Evolutionary conservation across 1,140 invertebrate species (phyloP).

Genomic region (Euwallacea fornicatus): DNA sequence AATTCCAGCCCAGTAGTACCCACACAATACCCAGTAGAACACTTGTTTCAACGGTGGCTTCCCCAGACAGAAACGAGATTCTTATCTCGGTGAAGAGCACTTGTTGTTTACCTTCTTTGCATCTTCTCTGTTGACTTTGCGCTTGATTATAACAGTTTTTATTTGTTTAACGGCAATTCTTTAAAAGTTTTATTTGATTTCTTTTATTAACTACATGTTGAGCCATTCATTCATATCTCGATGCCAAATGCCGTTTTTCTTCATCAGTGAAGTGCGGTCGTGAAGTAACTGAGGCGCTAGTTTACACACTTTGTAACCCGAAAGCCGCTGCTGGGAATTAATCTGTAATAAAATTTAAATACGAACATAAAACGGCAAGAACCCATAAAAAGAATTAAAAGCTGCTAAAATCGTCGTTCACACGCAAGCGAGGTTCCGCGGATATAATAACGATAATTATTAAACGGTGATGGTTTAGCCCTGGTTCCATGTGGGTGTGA

Average conservation of each 20-base stretch:
- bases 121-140: constrained; percentile 29
- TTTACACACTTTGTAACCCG: not conserved
- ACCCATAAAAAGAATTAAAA: constrained; percentile 24
- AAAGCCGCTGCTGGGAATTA: constrained; percentile 6
- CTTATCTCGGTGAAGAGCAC: constrained; percentile 28
- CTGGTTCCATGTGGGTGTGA: constrained; percentile 27
- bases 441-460: constrained; percentile 37
- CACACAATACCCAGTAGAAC: not conserved
- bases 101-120: constrained; percentile 35
- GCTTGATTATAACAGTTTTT: constrained; percentile 37
- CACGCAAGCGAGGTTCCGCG: constrained; percentile 29
- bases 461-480: constrained; percentile 31
- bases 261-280: not conserved
- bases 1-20: no score
- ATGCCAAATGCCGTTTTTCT: not conserved
- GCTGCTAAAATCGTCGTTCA: constrained; percentile 29
- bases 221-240: constrained; percentile 24
- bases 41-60: constrained; percentile 5
- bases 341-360: constrained; percentile 17
- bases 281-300: not conserved
- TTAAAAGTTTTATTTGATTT: constrained; percentile 31
- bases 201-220: constrained; percentile 21
- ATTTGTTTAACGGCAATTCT: constrained; percentile 34
- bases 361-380: constrained; percentile 18
- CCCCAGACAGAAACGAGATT: constrained; percentile 12